Conservation (phyloP, 2,113 vertebrate species). For the Cyprinus carpio region DNA sequence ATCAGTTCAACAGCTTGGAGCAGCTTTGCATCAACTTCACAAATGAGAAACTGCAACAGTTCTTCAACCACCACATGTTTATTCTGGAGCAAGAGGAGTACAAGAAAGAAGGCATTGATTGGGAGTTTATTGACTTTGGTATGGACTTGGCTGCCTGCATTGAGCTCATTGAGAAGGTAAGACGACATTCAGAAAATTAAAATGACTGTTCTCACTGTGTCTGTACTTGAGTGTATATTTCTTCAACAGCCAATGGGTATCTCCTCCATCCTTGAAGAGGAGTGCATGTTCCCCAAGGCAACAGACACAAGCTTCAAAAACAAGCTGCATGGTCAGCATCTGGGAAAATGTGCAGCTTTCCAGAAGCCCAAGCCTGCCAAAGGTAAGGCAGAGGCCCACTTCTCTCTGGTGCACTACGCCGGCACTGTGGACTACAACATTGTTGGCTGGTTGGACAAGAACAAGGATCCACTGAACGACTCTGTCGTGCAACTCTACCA, state of each 20-base stretch:
- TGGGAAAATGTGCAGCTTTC: slow-evolving; percentile 42
- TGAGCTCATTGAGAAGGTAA: too few species aligned
- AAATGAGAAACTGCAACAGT: slow-evolving; percentile 89
- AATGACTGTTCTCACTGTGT: too few species aligned
- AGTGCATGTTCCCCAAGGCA: slow-evolving; percentile 69
- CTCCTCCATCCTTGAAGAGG: slow-evolving; percentile 74
- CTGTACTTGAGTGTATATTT: too few species aligned
- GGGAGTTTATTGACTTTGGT: slow-evolving; percentile 88
- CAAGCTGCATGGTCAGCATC: too few species aligned
- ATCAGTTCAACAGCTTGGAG: slow-evolving; percentile 85
- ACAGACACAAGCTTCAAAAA: slow-evolving; percentile 49
- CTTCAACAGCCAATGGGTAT: slow-evolving; percentile 75
- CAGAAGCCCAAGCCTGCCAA: slow-evolving; percentile 60
- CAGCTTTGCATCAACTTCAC: slow-evolving; percentile 89
- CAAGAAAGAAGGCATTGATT: slow-evolving; percentile 86
- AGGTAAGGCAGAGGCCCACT: slow-evolving; percentile 77
- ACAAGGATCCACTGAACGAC: slow-evolving; percentile 55
- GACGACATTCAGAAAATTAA: too few species aligned
- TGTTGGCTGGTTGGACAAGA: slow-evolving; percentile 54
- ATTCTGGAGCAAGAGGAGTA: slow-evolving; percentile 87
- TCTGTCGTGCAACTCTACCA: slow-evolving; percentile 35
- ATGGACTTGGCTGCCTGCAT: slow-evolving; percentile 86
- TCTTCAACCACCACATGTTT: slow-evolving; percentile 83
- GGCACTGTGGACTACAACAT: slow-evolving; percentile 79
- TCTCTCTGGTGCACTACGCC: slow-evolving; percentile 74